These are phyloP conservation scores for Eilema depressum DNA, from an alignment of 2,888 invertebrate species.

Conservation along the genomic window DNA sequence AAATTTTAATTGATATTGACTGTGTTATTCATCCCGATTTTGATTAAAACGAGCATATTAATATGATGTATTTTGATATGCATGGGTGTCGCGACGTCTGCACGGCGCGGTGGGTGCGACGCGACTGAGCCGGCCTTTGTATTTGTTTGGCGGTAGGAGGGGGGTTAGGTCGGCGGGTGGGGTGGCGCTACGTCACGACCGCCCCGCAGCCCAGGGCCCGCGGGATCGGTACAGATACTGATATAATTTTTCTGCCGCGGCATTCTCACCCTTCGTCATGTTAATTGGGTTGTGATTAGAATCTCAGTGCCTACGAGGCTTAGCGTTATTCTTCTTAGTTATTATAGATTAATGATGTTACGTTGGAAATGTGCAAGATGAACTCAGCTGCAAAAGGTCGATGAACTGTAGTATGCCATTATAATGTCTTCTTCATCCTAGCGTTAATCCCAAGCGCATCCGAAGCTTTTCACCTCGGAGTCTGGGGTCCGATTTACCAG, in stretches of 20 bases:
- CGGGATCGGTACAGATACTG: conserved; percentile 57
- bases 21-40: conserved; percentile 61
- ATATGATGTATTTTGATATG: conserved; percentile 70
- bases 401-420: too few species aligned
- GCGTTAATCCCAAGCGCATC: too few species aligned
- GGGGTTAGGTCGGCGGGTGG: conserved; percentile 51
- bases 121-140: conserved; percentile 73
- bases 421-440: too few species aligned
- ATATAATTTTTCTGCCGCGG: conserved; percentile 50
- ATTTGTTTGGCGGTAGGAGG: conserved; percentile 60
- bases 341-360: not conserved
- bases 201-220: conserved; percentile 52
- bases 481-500: too few species aligned
- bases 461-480: too few species aligned
- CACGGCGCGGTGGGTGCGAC: conserved; percentile 74
- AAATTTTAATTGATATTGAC: conserved; percentile 40
- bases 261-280: conserved; percentile 33
- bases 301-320: conserved; percentile 25
- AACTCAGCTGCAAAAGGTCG: too few species aligned
- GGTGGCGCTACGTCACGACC: conserved; percentile 68
- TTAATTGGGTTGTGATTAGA: conserved; percentile 46
- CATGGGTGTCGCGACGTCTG: conserved; percentile 61
- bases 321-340: conserved; percentile 6
- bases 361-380: not conserved
- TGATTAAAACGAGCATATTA: conserved; percentile 70